Conservation (phyloP, 2,797 vertebrate species). For the Poeciliopsis gracilis region DNA sequence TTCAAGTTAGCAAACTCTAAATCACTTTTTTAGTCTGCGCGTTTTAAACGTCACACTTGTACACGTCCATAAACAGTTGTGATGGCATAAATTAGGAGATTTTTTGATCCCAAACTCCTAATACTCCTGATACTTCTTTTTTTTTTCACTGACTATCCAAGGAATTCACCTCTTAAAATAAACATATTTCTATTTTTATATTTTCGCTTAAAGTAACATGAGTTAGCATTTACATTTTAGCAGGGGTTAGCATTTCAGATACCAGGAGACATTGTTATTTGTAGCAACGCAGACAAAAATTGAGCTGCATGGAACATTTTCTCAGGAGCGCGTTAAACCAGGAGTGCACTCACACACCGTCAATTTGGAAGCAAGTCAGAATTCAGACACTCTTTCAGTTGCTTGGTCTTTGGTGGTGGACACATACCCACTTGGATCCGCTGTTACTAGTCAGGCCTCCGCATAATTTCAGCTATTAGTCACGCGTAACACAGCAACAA, state of each 20-base stretch:
- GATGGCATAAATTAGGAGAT: neutral
- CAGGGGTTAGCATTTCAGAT: constrained; percentile 12
- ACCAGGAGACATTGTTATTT: constrained; percentile 9
- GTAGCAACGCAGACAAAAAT: neutral
- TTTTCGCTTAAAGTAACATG: neutral
- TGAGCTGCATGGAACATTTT: constrained; percentile 29
- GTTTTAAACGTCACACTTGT: neutral
- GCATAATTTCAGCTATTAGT: neutral
- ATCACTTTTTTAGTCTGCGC: neutral
- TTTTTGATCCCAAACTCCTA: neutral
- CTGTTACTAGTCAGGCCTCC: neutral
- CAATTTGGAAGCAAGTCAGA: constrained; percentile 33
- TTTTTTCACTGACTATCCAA: neutral
- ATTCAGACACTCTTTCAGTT: constrained; percentile 16
- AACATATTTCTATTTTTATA: neutral
- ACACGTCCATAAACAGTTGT: neutral
- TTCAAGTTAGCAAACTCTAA: neutral
- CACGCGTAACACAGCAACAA: neutral
- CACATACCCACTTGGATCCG: neutral
- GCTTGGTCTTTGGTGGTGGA: neutral
- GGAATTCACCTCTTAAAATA: neutral
- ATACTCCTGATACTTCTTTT: neutral
- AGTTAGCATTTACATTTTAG: constrained; percentile 14
- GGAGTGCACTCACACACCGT: constrained; percentile 12
- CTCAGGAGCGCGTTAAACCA: constrained; percentile 26